A percentile compares a stretch with the other conserved stretches of the same genome.
Evolutionary conservation across 2,113 vertebrate genomes (phyloP).

Genomic region (Lepus americanus): DNA sequence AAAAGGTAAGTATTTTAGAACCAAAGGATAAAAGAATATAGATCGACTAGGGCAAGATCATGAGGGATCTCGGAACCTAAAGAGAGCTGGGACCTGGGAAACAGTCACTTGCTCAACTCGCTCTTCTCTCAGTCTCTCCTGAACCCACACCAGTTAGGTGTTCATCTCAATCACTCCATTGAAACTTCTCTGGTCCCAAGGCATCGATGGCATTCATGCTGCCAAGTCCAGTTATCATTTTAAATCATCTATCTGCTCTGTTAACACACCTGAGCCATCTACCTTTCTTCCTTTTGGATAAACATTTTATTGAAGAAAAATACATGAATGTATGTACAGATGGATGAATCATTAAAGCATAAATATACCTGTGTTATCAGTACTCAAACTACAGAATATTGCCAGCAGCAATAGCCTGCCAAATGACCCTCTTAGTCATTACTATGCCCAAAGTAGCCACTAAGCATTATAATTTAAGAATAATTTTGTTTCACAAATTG

Average conservation of each 20-base stretch:
- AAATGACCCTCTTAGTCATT: background rate
- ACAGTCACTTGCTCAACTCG: background rate
- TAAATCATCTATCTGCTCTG: background rate
- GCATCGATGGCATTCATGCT: background rate
- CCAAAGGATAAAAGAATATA: background rate
- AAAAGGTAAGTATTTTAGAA: background rate
- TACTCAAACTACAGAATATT: background rate
- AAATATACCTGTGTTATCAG: background rate
- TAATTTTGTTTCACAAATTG: background rate
- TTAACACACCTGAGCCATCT: background rate
- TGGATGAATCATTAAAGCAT: background rate
- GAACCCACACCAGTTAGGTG: background rate
- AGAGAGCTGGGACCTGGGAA: background rate
- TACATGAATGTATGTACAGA: background rate
- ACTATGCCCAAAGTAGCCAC: background rate
- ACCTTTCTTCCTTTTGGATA: background rate
- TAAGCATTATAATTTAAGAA: background rate
- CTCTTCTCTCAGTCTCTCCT: background rate
- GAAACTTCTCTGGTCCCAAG: background rate
- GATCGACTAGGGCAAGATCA: background rate
- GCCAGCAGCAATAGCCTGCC: background rate
- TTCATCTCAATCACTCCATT: background rate
- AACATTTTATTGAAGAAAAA: background rate
- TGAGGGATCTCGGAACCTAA: background rate
- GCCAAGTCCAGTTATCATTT: background rate